Base-by-base conservation (phyloP, 1,140 invertebrate species). In the Drosophila ironensis region DNA sequence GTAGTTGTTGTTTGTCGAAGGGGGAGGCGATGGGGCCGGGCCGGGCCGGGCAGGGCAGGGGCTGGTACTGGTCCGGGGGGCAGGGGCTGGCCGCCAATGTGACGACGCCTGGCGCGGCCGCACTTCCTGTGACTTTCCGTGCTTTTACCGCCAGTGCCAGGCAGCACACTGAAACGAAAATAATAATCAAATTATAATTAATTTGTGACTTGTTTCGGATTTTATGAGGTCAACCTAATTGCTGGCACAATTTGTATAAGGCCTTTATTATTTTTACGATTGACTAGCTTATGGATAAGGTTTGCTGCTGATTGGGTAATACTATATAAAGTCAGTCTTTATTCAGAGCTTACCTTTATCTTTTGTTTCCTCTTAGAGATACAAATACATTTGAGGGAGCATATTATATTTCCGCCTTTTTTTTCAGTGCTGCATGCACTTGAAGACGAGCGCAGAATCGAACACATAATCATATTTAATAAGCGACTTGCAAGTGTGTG, bases 391-490 rank as follows among this genome's bases (percentile, higher is more conserved):
- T n/a, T n/a, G n/a, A n/a, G n/a, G n/a, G n/a, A n/a, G n/a, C n/a
- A n/a, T n/a, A n/a, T n/a, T n/a, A n/a, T n/a, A n/a, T n/a, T n/a
- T n/a, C n/a, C n/a, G n/a, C n/a, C n/a, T 7, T 37, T 37, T 37
- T 16, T 8, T 1, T 37, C 14, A 16, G 35, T 17, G 33, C 28
- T 16, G 12, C 1, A n/a, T 2, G 7, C 42, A 59, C 51, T 64
- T 47, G 47, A 51, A 69, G 61, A 38, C n/a, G 69, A 51, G 41
- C 50, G 9, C 52, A 47, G 33, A 86, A 86, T 86, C 80, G 81
- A 87, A 86, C 80, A 77, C 80, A 86, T 80, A 86, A 86, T 86
- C 80, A 86, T 86, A 86, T 86, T 86, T 87, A 86, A 86, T 86
- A 86, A 86, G 81, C 75, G 75, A 77, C 50, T 56, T 56, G 76